A percentile compares a stretch with the other conserved stretches of the same genome.
These are phyloP conservation scores for Rhadinocentrus ornatus DNA, from an alignment of 2,797 vertebrate species.

Conservation along the genomic window DNA sequence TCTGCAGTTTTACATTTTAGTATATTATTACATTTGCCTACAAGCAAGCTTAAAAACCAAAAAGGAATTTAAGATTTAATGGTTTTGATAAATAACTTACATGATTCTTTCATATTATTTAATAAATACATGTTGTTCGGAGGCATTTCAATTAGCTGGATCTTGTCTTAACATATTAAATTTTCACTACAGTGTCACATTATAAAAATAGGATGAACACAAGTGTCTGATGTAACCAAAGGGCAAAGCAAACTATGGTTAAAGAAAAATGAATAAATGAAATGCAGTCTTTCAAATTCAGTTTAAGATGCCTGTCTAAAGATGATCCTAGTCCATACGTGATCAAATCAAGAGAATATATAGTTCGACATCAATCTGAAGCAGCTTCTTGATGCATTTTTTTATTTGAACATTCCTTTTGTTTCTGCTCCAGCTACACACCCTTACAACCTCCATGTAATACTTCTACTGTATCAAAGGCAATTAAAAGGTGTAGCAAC, in stretches of 20 bases:
- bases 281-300: slow-evolving; percentile 38
- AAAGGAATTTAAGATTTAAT: slow-evolving; percentile 16
- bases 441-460: slow-evolving; percentile 52
- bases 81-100: background rate
- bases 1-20: slow-evolving; percentile 31
- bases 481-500: slow-evolving; percentile 81
- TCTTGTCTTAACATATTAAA: slow-evolving; percentile 15
- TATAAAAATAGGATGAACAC: slow-evolving; percentile 21
- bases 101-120: slow-evolving; percentile 17
- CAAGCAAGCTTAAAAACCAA: slow-evolving; percentile 25
- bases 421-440: slow-evolving; percentile 44
- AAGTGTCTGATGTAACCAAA: slow-evolving; percentile 10
- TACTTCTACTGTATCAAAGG: slow-evolving; percentile 73
- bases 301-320: slow-evolving; percentile 45
- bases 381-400: slow-evolving; percentile 27
- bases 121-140: slow-evolving; percentile 15
- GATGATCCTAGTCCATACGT: slow-evolving; percentile 40
- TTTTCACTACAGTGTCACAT: slow-evolving; percentile 22
- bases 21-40: slow-evolving; percentile 28
- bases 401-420: slow-evolving; percentile 30
- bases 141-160: background rate
- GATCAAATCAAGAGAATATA: slow-evolving; percentile 57
- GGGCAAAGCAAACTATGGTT: slow-evolving; percentile 7
- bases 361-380: slow-evolving; percentile 47
- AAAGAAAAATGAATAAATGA: slow-evolving; percentile 44